Evolutionary conservation across 2,797 vertebrate genomes (phyloP).

Genomic region (Pelochelys cantorii): DNA sequence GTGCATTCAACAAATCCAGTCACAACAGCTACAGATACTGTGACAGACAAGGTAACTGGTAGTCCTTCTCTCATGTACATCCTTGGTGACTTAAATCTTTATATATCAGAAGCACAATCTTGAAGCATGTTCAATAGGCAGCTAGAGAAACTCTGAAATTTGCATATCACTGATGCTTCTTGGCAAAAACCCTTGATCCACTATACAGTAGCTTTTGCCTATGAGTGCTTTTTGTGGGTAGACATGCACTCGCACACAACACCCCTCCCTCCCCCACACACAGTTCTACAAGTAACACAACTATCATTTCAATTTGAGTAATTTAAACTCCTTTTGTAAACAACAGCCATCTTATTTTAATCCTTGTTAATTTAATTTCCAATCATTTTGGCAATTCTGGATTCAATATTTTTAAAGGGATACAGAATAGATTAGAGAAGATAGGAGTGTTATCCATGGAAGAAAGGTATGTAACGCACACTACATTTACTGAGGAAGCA

Average conservation of each 20-base stretch:
- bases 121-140: background rate
- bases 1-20: background rate
- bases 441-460: background rate
- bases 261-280: background rate
- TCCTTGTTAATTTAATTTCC: slow-evolving; percentile 8
- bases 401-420: background rate
- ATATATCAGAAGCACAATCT: slow-evolving; percentile 1
- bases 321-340: slow-evolving; percentile 44
- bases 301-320: slow-evolving; percentile 30
- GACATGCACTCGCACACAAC: background rate
- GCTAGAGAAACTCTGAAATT: slow-evolving; percentile 36
- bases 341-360: slow-evolving; percentile 38
- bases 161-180: slow-evolving; percentile 53
- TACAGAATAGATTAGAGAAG: background rate
- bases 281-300: slow-evolving; percentile 24
- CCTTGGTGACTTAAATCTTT: background rate
- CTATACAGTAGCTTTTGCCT: slow-evolving; percentile 46
- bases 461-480: background rate
- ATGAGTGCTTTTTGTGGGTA: slow-evolving; percentile 50
- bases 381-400: background rate
- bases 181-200: slow-evolving; percentile 54
- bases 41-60: background rate
- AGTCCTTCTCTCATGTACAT: background rate
- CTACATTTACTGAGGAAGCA: background rate
- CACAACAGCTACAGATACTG: background rate